Percentiles rank a stretch among this genome's conserved stretches.
These are phyloP conservation scores for Seriola rivoliana DNA, from an alignment of 2,113 vertebrate species.

Conservation along the genomic window DNA sequence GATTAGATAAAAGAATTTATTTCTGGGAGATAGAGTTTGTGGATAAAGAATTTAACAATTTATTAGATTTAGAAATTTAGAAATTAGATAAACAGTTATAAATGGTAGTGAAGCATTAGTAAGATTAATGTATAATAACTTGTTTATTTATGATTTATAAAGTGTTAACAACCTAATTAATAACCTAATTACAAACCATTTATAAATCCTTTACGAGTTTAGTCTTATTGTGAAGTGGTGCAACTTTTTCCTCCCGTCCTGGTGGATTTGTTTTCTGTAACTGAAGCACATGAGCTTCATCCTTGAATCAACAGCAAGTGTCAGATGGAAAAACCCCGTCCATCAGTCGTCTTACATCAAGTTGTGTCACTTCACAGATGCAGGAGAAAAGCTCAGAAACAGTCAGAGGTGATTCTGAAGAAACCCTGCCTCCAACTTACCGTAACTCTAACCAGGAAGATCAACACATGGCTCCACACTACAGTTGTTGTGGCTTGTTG, in stretches of 20 bases:
- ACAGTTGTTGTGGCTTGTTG: conserved; percentile 65
- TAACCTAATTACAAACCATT: too few relatives aligned
- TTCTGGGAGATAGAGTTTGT: too few relatives aligned
- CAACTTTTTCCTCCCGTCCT: neutral
- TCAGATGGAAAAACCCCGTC: conserved; percentile 12
- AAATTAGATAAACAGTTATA: too few relatives aligned
- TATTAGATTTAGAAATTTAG: too few relatives aligned
- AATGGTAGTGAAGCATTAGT: too few relatives aligned
- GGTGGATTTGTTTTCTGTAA: neutral
- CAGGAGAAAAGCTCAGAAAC: neutral
- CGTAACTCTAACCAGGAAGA: conserved; percentile 43
- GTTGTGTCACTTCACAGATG: conserved; percentile 11
- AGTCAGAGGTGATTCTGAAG: conserved; percentile 11
- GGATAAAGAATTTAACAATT: too few relatives aligned
- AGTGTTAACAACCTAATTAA: too few relatives aligned
- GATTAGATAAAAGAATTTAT: too few relatives aligned
- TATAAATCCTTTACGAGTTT: too few relatives aligned
- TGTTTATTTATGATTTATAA: too few relatives aligned
- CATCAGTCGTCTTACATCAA: conserved; percentile 7
- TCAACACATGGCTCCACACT: conserved; percentile 35
- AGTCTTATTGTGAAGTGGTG: too few relatives aligned
- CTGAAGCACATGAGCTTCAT: neutral
- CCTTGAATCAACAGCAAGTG: neutral
- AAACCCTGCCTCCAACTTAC: conserved; percentile 32
- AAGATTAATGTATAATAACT: too few relatives aligned